Conservation (phyloP, 2,797 vertebrate species). For the Premnoplex brunnescens region DNA sequence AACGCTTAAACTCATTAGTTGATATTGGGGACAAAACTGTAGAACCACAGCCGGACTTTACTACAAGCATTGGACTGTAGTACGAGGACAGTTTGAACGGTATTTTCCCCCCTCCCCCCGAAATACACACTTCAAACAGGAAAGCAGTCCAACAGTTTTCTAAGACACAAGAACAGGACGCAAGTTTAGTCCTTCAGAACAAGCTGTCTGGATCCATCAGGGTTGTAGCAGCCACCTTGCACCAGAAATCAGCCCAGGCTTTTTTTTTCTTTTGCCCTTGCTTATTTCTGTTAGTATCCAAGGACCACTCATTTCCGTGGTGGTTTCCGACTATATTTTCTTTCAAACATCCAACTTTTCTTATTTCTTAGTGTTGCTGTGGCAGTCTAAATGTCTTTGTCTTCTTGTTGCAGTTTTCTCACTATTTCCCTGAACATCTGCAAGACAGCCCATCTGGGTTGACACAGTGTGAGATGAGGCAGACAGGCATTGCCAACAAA, state of each 20-base stretch:
- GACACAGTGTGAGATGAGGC: slow-evolving; percentile 71
- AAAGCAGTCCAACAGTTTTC: slow-evolving; percentile 29
- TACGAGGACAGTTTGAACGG: background rate
- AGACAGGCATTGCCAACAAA: slow-evolving; percentile 51
- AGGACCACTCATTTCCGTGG: background rate
- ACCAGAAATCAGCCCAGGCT: slow-evolving; percentile 21
- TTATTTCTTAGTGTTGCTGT: slow-evolving; percentile 5
- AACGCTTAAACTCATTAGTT: background rate
- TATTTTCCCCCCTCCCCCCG: background rate
- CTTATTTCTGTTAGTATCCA: background rate
- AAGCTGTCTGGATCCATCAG: slow-evolving; percentile 28
- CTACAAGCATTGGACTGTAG: slow-evolving; percentile 15
- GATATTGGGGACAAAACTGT: background rate
- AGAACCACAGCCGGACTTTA: slow-evolving; percentile 52
- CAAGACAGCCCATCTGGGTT: slow-evolving; percentile 61
- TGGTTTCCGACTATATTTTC: background rate
- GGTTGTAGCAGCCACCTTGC: background rate
- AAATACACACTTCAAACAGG: slow-evolving; percentile 31
- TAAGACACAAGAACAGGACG: background rate
- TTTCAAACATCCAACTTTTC: background rate
- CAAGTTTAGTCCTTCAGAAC: slow-evolving; percentile 23
- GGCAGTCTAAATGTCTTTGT: slow-evolving; percentile 53
- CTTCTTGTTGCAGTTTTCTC: slow-evolving; percentile 51
- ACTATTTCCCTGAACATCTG: slow-evolving; percentile 63
- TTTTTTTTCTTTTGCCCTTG: background rate